These are phyloP conservation scores for Triplophysa rosa DNA, from an alignment of 2,113 vertebrate genomes.

Conservation along the genomic window DNA sequence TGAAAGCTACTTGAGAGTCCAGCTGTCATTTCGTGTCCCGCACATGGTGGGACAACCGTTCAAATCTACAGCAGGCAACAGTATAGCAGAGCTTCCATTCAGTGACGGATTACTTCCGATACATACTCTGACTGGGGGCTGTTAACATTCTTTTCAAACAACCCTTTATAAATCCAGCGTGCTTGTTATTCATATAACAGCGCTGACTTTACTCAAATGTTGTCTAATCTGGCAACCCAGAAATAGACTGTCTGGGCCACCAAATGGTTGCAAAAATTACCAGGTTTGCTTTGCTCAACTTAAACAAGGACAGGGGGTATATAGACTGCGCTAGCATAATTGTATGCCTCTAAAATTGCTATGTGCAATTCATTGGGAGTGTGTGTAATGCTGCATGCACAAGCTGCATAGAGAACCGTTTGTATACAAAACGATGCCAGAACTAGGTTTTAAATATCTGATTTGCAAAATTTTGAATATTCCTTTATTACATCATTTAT, in stretches of 20 bases:
- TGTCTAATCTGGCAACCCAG: slow-evolving; percentile 29
- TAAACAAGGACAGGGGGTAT: slow-evolving; percentile 35
- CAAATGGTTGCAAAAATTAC: slow-evolving; percentile 40
- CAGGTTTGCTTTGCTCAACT: slow-evolving; percentile 32
- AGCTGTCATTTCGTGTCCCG: slow-evolving; percentile 33
- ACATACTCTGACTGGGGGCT: not conserved
- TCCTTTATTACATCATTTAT: too few relatives aligned
- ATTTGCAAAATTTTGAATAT: not conserved
- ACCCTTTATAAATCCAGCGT: not conserved
- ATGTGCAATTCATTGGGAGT: not conserved
- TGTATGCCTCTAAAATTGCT: slow-evolving; percentile 35
- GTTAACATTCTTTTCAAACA: not conserved
- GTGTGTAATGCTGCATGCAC: not conserved
- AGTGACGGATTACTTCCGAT: not conserved
- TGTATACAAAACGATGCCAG: not conserved
- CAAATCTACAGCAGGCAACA: not conserved
- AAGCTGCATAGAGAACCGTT: not conserved
- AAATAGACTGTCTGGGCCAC: slow-evolving; percentile 37
- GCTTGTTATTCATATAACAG: not conserved
- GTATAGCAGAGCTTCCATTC: not conserved
- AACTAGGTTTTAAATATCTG: not conserved
- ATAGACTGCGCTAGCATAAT: slow-evolving; percentile 10
- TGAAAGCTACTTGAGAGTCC: slow-evolving; percentile 10
- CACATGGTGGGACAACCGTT: slow-evolving; percentile 19
- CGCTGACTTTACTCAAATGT: not conserved